Conservation (phyloP, 2,797 vertebrate genomes). For the Peromyscus nudipes region DNA sequence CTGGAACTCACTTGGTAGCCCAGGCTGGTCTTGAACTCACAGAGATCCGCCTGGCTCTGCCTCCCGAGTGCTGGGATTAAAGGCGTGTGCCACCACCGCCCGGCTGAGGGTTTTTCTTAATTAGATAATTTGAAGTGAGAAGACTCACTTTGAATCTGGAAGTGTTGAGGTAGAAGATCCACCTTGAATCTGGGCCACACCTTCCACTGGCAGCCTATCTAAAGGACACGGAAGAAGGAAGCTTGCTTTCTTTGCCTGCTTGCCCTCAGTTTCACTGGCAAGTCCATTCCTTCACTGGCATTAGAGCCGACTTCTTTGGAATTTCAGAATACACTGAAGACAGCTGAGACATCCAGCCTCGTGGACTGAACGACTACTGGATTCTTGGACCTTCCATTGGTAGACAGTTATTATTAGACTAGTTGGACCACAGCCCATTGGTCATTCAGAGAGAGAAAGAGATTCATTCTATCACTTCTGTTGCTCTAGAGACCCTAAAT, state of each 20-base stretch:
- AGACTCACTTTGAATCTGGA: not conserved
- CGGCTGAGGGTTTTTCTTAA: not conserved
- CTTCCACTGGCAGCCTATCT: not conserved
- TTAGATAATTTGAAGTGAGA: not conserved
- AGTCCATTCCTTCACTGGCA: not conserved
- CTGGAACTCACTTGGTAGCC: too few relatives aligned
- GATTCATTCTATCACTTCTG: not conserved
- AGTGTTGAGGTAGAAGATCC: not conserved
- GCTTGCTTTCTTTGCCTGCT: not conserved
- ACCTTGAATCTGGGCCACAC: not conserved
- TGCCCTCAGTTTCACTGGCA: not conserved
- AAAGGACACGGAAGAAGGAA: not conserved
- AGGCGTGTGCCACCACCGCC: too few relatives aligned
- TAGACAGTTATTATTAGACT: not conserved
- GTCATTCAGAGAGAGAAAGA: not conserved
- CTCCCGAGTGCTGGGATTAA: too few relatives aligned
- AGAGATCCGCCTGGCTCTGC: too few relatives aligned
- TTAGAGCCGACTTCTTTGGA: too few relatives aligned
- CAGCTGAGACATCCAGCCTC: not conserved
- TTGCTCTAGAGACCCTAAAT: not conserved
- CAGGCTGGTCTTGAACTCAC: too few relatives aligned
- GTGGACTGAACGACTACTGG: not conserved
- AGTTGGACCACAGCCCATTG: not conserved
- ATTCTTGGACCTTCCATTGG: not conserved
- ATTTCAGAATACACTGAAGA: not conserved